These are phyloP conservation scores for Bombus turneri DNA, from an alignment of 1,140 invertebrate genomes.

Conservation along the genomic window DNA sequence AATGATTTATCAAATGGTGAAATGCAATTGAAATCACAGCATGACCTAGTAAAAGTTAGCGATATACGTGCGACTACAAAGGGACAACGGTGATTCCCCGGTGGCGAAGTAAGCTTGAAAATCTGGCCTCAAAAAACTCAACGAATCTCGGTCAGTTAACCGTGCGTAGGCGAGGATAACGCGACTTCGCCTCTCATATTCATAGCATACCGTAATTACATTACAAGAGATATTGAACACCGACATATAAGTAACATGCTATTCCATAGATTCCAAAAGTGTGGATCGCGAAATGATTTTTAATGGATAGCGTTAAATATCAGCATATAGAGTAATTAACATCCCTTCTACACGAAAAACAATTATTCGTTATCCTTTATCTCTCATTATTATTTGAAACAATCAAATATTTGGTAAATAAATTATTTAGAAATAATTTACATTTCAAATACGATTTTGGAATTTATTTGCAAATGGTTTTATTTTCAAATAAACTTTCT, in stretches of 20 bases:
- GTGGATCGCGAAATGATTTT: too few species aligned
- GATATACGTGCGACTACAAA: neutral
- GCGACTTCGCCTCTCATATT: neutral
- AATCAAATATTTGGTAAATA: too few species aligned
- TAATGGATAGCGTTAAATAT: too few species aligned
- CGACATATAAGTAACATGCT: neutral
- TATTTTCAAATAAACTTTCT: too few species aligned
- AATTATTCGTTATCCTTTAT: too few species aligned
- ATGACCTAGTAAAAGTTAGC: neutral
- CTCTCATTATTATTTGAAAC: too few species aligned
- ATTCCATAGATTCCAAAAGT: neutral
- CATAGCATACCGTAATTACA: constrained; percentile 2
- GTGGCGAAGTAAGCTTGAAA: constrained; percentile 4
- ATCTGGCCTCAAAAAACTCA: constrained; percentile 19
- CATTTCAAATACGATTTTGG: too few species aligned
- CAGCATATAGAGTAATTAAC: too few species aligned
- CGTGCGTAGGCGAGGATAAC: constrained; percentile 4
- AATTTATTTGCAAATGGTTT: too few species aligned
- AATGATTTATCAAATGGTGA: neutral
- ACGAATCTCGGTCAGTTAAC: constrained; percentile 14
- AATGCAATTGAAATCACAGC: neutral
- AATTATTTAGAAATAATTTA: too few species aligned
- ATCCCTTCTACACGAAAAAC: too few species aligned
- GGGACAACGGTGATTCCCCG: neutral
- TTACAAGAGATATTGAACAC: constrained; percentile 3